phyloP scores from a whole-genome alignment of 2,797 vertebrate species.

The Saxicola maurus region DNA sequence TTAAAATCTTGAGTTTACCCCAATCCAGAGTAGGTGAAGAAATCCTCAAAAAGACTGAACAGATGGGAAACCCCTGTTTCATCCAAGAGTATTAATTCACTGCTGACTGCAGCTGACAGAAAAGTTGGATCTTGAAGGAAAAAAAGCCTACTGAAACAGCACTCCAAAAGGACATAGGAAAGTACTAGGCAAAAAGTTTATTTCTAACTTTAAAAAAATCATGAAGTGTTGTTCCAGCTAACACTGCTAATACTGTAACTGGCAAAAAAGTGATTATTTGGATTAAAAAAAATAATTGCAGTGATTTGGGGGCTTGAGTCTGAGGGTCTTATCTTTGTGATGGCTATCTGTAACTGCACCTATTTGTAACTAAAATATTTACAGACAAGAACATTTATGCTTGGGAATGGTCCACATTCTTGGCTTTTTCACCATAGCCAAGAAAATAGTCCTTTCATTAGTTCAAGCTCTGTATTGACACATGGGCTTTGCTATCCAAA shows the following conservation, averaged over 20 bases:
- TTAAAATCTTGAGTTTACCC: not conserved
- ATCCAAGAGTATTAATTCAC: not conserved
- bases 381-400: not conserved
- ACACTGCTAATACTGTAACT: not conserved
- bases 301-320: not conserved
- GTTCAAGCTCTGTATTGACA: not conserved
- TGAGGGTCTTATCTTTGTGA: not conserved
- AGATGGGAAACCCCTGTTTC: not conserved
- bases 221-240: not conserved
- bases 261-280: not conserved
- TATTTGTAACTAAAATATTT: not conserved
- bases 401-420: not conserved
- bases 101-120: slow-evolving; percentile 28
- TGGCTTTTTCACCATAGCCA: not conserved
- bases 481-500: not conserved
- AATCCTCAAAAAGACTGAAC: not conserved
- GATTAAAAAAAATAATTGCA: fast-evolving
- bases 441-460: not conserved
- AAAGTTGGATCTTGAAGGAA: not conserved
- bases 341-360: not conserved
- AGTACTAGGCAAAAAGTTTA: not conserved
- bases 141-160: not conserved
- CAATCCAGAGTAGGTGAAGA: not conserved
- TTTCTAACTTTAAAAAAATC: not conserved
- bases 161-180: not conserved